A percentile compares a stretch with the other conserved stretches of the same genome.
Conservation (phyloP, 2,888 invertebrate species). For the Cataglyphis cursor region DNA sequence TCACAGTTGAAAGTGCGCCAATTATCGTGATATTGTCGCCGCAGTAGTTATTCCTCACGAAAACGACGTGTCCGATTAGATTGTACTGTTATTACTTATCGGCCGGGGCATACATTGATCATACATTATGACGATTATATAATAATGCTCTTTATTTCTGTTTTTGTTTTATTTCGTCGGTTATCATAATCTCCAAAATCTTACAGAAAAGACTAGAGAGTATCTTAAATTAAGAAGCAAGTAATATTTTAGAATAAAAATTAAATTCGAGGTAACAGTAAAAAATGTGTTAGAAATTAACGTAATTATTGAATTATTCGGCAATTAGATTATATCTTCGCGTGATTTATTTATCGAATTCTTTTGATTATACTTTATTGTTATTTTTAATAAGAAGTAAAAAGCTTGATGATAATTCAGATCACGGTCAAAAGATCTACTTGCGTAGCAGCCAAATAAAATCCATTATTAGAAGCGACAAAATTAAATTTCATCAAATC, state of each 20-base stretch:
- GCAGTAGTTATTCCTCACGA: background rate
- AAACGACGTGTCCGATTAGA: background rate
- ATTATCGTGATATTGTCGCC: background rate
- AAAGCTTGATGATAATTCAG: background rate
- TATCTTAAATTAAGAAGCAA: background rate
- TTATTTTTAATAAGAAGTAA: background rate
- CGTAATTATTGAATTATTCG: background rate
- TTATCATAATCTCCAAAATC: background rate
- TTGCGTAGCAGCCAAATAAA: background rate
- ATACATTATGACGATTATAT: background rate
- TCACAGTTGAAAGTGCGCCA: conserved; percentile 4
- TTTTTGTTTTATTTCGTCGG: background rate
- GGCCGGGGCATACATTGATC: background rate
- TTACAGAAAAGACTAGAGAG: background rate
- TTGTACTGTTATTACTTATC: conserved; percentile 38
- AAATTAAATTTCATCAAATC: background rate
- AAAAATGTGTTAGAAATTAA: background rate
- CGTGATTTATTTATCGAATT: background rate
- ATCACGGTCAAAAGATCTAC: background rate
- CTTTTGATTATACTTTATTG: background rate
- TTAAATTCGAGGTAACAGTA: no score
- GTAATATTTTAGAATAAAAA: no score
- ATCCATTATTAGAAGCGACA: background rate
- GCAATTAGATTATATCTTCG: background rate
- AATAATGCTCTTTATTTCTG: background rate